These are phyloP conservation scores for Pterophyllum scalare DNA, from an alignment of 2,113 vertebrate species.

Conservation along the genomic window DNA sequence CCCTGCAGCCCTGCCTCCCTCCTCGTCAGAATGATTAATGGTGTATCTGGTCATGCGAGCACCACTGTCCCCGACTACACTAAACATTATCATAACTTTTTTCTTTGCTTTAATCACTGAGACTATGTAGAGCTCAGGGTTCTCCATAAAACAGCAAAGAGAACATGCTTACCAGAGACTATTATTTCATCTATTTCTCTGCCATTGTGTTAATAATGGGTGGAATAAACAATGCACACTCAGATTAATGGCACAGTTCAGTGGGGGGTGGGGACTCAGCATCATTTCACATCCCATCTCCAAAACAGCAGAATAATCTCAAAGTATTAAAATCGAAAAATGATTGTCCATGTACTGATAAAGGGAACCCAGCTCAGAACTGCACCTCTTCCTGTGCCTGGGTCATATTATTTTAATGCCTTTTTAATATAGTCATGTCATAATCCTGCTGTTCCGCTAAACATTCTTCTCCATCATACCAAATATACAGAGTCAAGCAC, in stretches of 20 bases:
- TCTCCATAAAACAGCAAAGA: conserved; percentile 25
- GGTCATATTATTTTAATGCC: conserved; percentile 58
- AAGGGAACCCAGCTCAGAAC: conserved; percentile 20
- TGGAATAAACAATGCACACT: conserved; percentile 15
- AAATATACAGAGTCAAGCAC: conserved; percentile 55
- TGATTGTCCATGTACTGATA: conserved; percentile 39
- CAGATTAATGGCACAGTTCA: conserved; percentile 43
- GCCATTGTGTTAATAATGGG: conserved; percentile 26
- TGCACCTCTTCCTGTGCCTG: conserved; percentile 3
- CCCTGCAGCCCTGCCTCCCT: conserved; percentile 23
- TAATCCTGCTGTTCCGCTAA: conserved; percentile 62
- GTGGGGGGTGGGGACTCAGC: conserved; percentile 2
- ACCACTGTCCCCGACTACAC: conserved; percentile 47
- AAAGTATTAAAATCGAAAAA: conserved; percentile 58
- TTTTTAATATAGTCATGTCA: conserved; percentile 67
- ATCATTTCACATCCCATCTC: conserved; percentile 45
- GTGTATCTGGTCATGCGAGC: conserved; percentile 49
- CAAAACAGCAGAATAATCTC: conserved; percentile 46
- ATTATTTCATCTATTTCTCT: conserved; percentile 25
- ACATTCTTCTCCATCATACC: conserved; percentile 48
- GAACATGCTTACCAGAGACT: not conserved
- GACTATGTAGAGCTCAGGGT: conserved; percentile 15
- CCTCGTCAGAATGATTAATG: conserved; percentile 76
- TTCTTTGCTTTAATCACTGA: conserved; percentile 37
- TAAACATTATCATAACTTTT: conserved; percentile 76